Evolutionary conservation across 2,113 vertebrate species (phyloP).

Genomic region (Cnemophilus loriae): DNA sequence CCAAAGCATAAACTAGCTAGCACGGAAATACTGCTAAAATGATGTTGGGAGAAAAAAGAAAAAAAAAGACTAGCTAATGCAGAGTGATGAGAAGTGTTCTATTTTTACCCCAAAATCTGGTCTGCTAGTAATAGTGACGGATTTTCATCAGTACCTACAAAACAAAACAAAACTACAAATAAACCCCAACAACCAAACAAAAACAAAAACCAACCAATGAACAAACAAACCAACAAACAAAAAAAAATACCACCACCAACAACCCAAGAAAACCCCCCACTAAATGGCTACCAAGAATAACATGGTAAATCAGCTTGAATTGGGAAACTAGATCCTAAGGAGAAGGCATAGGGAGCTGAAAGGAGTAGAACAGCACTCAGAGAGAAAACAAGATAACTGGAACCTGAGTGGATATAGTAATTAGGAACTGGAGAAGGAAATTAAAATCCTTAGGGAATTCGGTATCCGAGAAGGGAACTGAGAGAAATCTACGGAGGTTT

Average conservation of each 20-base stretch:
- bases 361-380: not conserved
- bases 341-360: not conserved
- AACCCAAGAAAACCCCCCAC: not conserved
- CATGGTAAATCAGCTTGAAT: not conserved
- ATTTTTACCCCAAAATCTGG: slow-evolving; percentile 15
- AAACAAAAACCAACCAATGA: not conserved
- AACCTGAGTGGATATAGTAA: slow-evolving; percentile 9
- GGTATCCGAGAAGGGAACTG: not conserved
- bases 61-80: not conserved
- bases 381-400: slow-evolving; percentile 15
- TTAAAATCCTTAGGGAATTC: slow-evolving; percentile 28
- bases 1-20: slow-evolving; percentile 29
- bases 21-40: not conserved
- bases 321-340: not conserved
- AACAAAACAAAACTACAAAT: not conserved
- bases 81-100: not conserved
- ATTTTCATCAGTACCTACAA: not conserved
- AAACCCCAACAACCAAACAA: not conserved
- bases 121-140: not conserved
- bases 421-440: slow-evolving; percentile 57
- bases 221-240: not conserved
- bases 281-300: not conserved
- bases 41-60: not conserved
- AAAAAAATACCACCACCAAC: not conserved
- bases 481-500: slow-evolving; percentile 4